These are phyloP conservation scores for Holacanthus passer DNA, from an alignment of 2,113 vertebrate genomes.

Conservation along the genomic window DNA sequence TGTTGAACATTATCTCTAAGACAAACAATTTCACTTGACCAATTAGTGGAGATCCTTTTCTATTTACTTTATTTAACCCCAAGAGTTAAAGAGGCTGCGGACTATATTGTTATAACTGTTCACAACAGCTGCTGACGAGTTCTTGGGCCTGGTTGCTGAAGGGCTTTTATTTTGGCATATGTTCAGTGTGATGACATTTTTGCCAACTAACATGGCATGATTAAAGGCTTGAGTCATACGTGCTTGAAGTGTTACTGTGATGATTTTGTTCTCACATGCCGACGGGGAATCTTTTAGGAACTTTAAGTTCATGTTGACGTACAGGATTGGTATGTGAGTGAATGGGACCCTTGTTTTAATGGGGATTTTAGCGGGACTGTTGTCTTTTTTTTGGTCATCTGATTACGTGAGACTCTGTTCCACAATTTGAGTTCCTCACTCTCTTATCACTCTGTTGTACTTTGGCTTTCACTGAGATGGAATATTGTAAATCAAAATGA, in stretches of 20 bases:
- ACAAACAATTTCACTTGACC: not conserved
- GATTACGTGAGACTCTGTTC: conserved; percentile 20
- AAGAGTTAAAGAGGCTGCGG: not conserved
- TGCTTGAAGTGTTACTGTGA: conserved; percentile 26
- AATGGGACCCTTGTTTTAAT: not conserved
- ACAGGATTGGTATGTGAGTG: not conserved
- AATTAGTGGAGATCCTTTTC: not conserved
- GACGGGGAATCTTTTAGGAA: conserved; percentile 43
- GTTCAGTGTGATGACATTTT: conserved; percentile 46
- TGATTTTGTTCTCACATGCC: conserved; percentile 18
- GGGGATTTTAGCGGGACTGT: not conserved
- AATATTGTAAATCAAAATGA: conserved; percentile 15
- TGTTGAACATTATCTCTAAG: not conserved
- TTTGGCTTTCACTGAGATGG: not conserved
- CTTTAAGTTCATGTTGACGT: not conserved
- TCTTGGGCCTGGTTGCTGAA: conserved; percentile 8
- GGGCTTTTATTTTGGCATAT: conserved; percentile 43
- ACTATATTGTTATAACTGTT: conserved; percentile 24
- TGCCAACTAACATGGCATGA: conserved; percentile 27
- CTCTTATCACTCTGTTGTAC: not conserved
- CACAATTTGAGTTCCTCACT: not conserved
- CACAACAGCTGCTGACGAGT: conserved; percentile 42
- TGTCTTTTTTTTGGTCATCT: not conserved
- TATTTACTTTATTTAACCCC: conserved; percentile 21
- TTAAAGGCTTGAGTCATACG: conserved; percentile 57